Evolutionary conservation across 2,797 vertebrate genomes (phyloP).

Genomic region (Apodemus agrarius): DNA sequence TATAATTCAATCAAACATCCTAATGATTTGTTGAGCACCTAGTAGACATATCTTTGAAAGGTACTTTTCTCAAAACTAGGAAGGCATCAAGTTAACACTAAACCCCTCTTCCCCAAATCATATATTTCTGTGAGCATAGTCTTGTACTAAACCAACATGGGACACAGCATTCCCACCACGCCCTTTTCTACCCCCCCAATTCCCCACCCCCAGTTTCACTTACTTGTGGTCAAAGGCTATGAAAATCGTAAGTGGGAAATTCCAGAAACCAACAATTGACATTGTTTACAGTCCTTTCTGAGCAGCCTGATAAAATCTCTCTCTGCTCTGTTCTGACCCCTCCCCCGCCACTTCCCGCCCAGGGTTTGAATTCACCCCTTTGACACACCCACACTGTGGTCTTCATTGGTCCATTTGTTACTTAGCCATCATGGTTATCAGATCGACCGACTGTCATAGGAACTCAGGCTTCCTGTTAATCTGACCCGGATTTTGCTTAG

Average conservation of each 20-base stretch:
- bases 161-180: not conserved
- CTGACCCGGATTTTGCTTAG: not conserved
- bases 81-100: constrained; percentile 27
- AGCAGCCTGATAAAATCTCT: not conserved
- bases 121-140: constrained; percentile 16
- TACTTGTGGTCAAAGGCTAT: not conserved
- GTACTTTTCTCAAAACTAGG: not conserved
- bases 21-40: constrained; percentile 16
- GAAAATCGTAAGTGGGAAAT: not conserved
- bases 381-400: not conserved
- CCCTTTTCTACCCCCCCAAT: too few relatives aligned
- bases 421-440: not conserved
- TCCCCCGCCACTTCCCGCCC: too few relatives aligned
- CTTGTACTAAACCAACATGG: constrained; percentile 24
- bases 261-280: not conserved
- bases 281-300: not conserved
- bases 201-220: not conserved
- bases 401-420: not conserved
- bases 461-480: not conserved
- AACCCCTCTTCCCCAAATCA: not conserved
- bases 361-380: not conserved
- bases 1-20: not conserved
- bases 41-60: not conserved
- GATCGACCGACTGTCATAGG: not conserved
- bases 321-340: not conserved